phyloP scores from a whole-genome alignment of 2,113 vertebrate genomes.

The Mus spicilegus region DNA sequence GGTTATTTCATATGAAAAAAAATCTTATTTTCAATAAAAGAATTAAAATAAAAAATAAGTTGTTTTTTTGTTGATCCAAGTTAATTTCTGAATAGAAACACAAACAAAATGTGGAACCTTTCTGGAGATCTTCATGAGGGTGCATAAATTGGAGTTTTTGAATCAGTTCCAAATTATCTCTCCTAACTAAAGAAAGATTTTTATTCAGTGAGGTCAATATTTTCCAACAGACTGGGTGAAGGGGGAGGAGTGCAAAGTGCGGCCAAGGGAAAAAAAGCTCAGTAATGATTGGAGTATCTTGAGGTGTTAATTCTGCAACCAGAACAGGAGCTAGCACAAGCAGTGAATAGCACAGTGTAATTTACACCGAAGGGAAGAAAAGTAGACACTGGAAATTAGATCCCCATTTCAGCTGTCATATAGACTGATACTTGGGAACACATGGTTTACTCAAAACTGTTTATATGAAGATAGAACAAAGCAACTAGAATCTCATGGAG shows the following conservation, averaged over 20 bases:
- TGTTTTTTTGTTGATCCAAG: neutral
- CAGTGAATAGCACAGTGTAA: conserved; percentile 40
- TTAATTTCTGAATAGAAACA: conserved; percentile 21
- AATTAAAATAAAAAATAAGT: neutral
- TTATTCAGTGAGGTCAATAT: neutral
- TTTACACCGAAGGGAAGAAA: conserved; percentile 35
- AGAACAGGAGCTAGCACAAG: neutral
- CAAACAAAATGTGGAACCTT: neutral
- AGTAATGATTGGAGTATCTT: neutral
- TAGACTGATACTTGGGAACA: conserved; percentile 20
- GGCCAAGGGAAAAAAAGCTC: neutral
- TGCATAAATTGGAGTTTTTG: neutral
- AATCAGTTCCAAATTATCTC: neutral
- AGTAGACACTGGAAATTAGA: conserved; percentile 37
- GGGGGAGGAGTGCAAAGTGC: neutral
- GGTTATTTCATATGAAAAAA: neutral
- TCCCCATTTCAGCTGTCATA: conserved; percentile 16
- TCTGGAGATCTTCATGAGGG: neutral
- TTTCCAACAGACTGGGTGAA: conserved; percentile 32
- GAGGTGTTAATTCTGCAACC: conserved; percentile 33
- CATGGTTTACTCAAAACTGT: neutral
- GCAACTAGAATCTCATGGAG: neutral
- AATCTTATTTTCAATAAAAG: neutral
- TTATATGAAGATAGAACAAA: conserved; percentile 34
- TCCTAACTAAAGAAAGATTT: conserved; percentile 18